Evolutionary conservation across 2,113 vertebrate species (phyloP).

Genomic region (Apaloderma vittatum): DNA sequence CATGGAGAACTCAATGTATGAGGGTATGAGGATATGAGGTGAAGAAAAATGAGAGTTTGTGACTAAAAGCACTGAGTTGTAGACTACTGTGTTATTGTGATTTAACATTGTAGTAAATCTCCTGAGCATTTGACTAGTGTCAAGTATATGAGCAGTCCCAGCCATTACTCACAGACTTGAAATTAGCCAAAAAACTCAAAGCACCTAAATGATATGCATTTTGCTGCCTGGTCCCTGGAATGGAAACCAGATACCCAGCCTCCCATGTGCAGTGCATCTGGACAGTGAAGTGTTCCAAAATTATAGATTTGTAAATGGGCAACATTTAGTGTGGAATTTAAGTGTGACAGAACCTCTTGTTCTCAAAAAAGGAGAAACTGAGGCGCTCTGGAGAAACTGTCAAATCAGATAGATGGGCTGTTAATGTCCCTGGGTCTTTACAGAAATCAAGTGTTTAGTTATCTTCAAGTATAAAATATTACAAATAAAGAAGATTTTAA

Average conservation of each 20-base stretch:
- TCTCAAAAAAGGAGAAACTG: background rate
- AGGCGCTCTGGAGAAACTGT: background rate
- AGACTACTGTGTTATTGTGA: background rate
- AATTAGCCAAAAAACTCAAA: slow-evolving; percentile 41
- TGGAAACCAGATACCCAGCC: slow-evolving; percentile 42
- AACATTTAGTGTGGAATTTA: background rate
- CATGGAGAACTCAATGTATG: background rate
- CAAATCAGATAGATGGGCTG: background rate
- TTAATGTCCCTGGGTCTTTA: background rate
- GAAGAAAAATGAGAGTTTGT: background rate
- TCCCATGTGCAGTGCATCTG: slow-evolving; percentile 55
- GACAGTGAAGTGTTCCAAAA: slow-evolving; percentile 2
- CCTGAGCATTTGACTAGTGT: background rate
- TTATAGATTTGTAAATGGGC: background rate
- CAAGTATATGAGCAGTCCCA: background rate
- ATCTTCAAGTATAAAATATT: background rate
- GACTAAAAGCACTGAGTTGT: background rate
- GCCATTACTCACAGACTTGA: slow-evolving; percentile 30
- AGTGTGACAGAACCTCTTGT: background rate
- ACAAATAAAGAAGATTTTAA: background rate
- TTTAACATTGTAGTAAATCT: slow-evolving; percentile 9
- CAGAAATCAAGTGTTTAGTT: background rate
- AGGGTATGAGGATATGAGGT: background rate
- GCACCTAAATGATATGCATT: slow-evolving; percentile 22
- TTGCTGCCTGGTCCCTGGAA: background rate